Conservation (phyloP, 2,797 vertebrate species). For the Myotis vivesi region DNA sequence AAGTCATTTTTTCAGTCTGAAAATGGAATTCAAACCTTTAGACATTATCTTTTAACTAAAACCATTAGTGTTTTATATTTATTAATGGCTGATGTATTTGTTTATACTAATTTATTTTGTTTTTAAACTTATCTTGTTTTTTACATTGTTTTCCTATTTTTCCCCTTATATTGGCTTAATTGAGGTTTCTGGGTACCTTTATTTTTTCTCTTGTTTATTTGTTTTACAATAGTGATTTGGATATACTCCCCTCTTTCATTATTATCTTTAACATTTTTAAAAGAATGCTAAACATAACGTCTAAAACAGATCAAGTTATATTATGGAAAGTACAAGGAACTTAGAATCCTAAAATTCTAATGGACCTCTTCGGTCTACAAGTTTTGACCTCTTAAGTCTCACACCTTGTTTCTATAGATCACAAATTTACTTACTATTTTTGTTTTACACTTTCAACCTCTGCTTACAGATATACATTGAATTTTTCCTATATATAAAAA, state of each 20-base stretch:
- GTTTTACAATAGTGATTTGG: not conserved
- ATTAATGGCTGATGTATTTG: not conserved
- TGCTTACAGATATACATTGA: not conserved
- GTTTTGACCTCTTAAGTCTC: not conserved
- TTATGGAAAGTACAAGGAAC: not conserved
- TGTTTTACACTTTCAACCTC: not conserved
- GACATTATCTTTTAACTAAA: not conserved
- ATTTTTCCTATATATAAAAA: not conserved
- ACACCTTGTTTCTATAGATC: not conserved
- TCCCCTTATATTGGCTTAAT: not conserved
- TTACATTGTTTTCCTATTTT: not conserved
- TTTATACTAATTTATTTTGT: not conserved
- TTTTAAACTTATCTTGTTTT: not conserved
- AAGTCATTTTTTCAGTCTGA: not conserved
- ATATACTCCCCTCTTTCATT: not conserved
- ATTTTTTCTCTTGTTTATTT: not conserved
- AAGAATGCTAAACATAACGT: not conserved
- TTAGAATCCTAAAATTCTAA: not conserved
- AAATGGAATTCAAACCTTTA: not conserved
- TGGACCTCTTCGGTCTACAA: not conserved
- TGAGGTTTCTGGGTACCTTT: not conserved
- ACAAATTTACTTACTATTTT: not conserved
- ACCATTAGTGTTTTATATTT: not conserved
- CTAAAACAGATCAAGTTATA: not conserved
- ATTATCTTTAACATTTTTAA: not conserved